phyloP scores from a whole-genome alignment of 2,113 vertebrate genomes.

The Callithrix jacchus region DNA sequence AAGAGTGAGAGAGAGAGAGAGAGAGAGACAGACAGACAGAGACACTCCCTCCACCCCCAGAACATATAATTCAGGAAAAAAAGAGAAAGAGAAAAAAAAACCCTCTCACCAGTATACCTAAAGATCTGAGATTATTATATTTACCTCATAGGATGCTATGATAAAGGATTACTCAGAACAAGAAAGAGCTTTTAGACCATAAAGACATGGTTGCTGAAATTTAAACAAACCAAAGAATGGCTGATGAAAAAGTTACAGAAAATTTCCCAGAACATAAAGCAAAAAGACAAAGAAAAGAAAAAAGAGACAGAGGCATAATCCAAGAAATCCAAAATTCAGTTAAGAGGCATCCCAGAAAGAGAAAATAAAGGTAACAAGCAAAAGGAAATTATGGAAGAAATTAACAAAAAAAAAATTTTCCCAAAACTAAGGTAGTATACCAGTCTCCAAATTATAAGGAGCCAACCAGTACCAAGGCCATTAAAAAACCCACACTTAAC shows the following conservation, averaged over 20 bases:
- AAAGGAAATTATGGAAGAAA: constrained; percentile 18
- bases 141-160: not conserved
- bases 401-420: not conserved
- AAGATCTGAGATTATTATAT: not conserved
- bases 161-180: constrained; percentile 32
- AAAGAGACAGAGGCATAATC: not conserved
- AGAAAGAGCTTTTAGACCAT: not conserved
- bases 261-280: constrained; percentile 24
- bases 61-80: not conserved
- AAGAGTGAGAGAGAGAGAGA: not conserved
- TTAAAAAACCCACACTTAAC: constrained; percentile 2
- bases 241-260: not conserved
- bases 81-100: not conserved
- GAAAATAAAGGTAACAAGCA: not conserved
- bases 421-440: not conserved
- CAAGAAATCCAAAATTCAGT: constrained; percentile 15
- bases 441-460: constrained; percentile 29
- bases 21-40: not conserved
- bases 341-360: not conserved
- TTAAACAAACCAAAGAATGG: not conserved
- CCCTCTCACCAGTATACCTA: not conserved
- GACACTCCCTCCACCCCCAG: not conserved
- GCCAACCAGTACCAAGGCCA: not conserved
- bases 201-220: not conserved
- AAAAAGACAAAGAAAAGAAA: constrained; percentile 13